phyloP scores from a whole-genome alignment of 2,888 invertebrate species.

The Eristalis tenax region DNA sequence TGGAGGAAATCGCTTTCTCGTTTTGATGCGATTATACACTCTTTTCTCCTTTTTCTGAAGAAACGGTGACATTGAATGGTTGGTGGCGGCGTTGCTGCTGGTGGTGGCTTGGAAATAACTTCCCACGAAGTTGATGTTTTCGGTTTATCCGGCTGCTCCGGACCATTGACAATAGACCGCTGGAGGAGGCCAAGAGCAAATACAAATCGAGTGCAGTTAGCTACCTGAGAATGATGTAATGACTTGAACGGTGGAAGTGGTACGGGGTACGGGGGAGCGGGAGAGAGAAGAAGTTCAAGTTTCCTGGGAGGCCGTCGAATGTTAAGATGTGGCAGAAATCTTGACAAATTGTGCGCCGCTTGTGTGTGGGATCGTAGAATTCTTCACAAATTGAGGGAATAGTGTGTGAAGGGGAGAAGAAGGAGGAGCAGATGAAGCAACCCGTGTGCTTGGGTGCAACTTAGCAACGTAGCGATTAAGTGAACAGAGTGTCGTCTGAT shows the following conservation, averaged over 20 bases:
- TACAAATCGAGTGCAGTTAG: slow-evolving; percentile 43
- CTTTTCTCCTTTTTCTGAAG: slow-evolving; percentile 15
- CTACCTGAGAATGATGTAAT: slow-evolving; percentile 54
- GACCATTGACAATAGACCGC: slow-evolving; percentile 45
- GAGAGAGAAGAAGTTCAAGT: not conserved
- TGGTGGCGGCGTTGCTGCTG: not conserved
- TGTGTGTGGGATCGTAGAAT: not conserved
- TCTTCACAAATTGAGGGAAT: not conserved
- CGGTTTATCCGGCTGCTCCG: slow-evolving; percentile 44
- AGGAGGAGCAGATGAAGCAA: not conserved
- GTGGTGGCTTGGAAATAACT: slow-evolving; percentile 18
- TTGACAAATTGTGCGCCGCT: not conserved
- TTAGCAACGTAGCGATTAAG: no score
- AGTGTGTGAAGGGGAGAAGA: not conserved
- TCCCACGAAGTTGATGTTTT: slow-evolving; percentile 61
- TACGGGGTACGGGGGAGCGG: not conserved
- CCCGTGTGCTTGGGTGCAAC: not conserved
- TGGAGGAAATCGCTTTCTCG: slow-evolving; percentile 55
- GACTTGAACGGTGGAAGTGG: slow-evolving; percentile 31
- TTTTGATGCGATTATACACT: not conserved
- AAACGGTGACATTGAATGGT: slow-evolving; percentile 7
- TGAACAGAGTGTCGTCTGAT: not conserved
- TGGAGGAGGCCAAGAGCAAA: slow-evolving; percentile 13
- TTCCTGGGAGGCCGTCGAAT: not conserved
- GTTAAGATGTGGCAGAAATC: not conserved